Evolutionary conservation across 2,113 vertebrate genomes (phyloP).

Genomic region (Benitochromis conjunctus): DNA sequence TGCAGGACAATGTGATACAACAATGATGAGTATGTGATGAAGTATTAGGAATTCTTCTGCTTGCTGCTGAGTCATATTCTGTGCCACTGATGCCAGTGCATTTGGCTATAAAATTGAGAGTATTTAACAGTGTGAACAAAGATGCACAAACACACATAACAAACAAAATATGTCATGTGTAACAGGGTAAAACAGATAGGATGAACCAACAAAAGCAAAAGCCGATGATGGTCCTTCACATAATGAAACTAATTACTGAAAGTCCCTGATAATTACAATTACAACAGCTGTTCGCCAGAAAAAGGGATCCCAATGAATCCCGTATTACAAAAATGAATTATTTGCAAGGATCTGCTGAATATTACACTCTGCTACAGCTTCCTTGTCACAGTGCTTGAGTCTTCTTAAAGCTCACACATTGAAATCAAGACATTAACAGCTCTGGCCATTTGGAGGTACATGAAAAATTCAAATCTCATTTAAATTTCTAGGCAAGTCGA

Average conservation of each 20-base stretch:
- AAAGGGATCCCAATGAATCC: constrained; percentile 18
- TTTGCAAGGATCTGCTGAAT: constrained; percentile 5
- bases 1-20: neutral
- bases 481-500: constrained; percentile 47
- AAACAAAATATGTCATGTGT: neutral
- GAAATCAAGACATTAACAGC: constrained; percentile 50
- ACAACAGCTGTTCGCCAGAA: neutral
- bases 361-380: constrained; percentile 17
- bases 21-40: neutral
- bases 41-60: neutral
- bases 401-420: constrained; percentile 35
- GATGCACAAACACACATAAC: neutral
- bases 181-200: neutral
- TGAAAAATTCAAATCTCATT: constrained; percentile 73
- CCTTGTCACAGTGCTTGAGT: constrained; percentile 16
- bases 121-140: neutral
- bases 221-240: neutral
- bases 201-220: neutral
- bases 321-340: constrained; percentile 26
- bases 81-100: neutral
- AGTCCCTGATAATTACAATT: constrained; percentile 1
- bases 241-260: neutral
- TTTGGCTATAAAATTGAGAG: neutral
- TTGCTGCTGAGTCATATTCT: neutral
- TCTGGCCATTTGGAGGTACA: constrained; percentile 57